These are phyloP conservation scores for Ctenomys sociabilis DNA, from an alignment of 2,113 vertebrate genomes.

Conservation along the genomic window DNA sequence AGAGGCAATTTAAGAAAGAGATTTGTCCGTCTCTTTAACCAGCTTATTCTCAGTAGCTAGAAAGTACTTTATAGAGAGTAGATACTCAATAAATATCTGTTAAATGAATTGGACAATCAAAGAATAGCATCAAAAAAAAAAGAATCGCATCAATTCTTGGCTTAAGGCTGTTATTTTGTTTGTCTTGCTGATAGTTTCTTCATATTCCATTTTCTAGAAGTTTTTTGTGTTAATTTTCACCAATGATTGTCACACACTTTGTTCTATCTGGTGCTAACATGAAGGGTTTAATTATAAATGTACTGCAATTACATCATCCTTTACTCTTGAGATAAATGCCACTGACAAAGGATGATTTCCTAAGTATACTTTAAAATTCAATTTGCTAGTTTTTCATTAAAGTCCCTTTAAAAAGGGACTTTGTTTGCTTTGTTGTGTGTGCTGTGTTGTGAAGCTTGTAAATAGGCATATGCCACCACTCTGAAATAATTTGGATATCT, in stretches of 20 bases:
- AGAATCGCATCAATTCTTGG: not conserved
- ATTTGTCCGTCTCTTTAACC: not conserved
- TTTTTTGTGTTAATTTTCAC: not conserved
- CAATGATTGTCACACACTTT: not conserved
- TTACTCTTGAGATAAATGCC: not conserved
- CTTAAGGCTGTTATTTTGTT: not conserved
- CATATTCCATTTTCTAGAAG: not conserved
- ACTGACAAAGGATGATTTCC: not conserved
- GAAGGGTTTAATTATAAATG: slow-evolving; percentile 5
- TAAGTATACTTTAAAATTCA: slow-evolving; percentile 24
- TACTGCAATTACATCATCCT: not conserved
- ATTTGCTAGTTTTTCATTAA: slow-evolving; percentile 3
- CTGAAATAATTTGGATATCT: not conserved
- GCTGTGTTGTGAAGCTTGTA: not conserved
- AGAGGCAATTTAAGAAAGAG: not conserved
- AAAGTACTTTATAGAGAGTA: not conserved
- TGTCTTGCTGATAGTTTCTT: slow-evolving; percentile 2
- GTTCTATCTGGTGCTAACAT: not conserved
- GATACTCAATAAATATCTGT: not conserved
- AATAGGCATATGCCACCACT: not conserved
- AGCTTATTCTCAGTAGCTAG: not conserved
- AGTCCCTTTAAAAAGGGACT: not conserved
- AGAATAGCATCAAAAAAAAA: not conserved
- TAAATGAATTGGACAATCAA: not conserved
- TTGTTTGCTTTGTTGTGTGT: not conserved